Percentiles rank a stretch among this genome's conserved stretches.
Evolutionary conservation across 2,113 vertebrate genomes (phyloP).

Genomic region (Nothocercus julius): DNA sequence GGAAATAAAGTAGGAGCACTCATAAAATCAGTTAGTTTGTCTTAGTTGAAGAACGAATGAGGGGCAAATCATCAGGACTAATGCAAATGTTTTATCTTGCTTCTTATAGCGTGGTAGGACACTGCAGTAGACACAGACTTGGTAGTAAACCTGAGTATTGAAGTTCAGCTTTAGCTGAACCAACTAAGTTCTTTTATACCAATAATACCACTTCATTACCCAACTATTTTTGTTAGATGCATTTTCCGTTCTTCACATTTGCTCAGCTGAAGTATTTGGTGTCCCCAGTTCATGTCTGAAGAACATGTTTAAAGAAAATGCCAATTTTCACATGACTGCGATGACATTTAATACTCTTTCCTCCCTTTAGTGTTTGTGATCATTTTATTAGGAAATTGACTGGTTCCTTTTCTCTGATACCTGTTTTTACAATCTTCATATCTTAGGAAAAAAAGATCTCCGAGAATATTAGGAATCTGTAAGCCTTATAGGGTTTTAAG

Average conservation of each 20-base stretch:
- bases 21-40: neutral
- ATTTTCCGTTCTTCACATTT: neutral
- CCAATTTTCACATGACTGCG: neutral
- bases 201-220: neutral
- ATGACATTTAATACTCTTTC: neutral
- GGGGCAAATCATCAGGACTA: neutral
- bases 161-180: neutral
- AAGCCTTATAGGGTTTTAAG: neutral
- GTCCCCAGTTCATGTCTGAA: neutral
- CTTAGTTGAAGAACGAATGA: neutral
- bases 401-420: neutral
- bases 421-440: neutral
- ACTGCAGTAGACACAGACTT: neutral
- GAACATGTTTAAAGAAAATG: neutral
- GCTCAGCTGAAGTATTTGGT: neutral
- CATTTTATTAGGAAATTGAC: neutral
- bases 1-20: neutral
- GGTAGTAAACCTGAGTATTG: neutral
- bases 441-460: neutral
- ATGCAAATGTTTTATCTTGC: rapidly evolving
- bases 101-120: neutral
- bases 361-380: neutral
- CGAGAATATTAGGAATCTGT: neutral
- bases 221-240: neutral
- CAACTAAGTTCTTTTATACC: neutral